Percentiles rank a stretch among this genome's conserved stretches.
Conservation (phyloP, 2,888 invertebrate genomes). For the Netelia fuscicornis region DNA sequence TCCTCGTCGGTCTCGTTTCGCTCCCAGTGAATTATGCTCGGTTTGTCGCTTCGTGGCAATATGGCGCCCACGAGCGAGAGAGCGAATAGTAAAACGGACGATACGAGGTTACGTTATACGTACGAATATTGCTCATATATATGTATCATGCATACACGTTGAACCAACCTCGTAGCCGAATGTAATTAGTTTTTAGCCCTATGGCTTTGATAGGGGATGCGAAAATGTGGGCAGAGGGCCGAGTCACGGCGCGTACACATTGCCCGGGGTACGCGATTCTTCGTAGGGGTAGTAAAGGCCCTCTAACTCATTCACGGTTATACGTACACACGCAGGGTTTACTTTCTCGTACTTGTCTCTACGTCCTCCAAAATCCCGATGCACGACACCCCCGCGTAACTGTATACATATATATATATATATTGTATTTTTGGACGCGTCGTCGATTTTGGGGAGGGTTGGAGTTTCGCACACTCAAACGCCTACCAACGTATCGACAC, state of each 20-base stretch:
- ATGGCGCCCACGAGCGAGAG: constrained; percentile 72
- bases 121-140: neutral
- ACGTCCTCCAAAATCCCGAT: constrained; percentile 56
- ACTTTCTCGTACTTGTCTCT: constrained; percentile 59
- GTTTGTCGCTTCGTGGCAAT: constrained; percentile 78
- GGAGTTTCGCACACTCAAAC: constrained; percentile 67
- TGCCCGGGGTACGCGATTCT: constrained; percentile 70
- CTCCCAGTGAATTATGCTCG: constrained; percentile 43
- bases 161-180: constrained; percentile 78
- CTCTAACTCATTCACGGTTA: constrained; percentile 55
- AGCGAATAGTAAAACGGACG: constrained; percentile 60
- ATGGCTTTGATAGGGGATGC: constrained; percentile 80
- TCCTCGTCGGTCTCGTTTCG: constrained; percentile 34
- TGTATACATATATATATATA: constrained; percentile 2
- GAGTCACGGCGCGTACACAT: constrained; percentile 69
- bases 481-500: constrained; percentile 38
- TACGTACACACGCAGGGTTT: constrained; percentile 39
- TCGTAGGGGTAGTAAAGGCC: constrained; percentile 48
- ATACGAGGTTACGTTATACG: constrained; percentile 23
- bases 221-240: constrained; percentile 68
- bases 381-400: constrained; percentile 45
- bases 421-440: constrained; percentile 55
- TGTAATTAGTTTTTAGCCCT: constrained; percentile 83
- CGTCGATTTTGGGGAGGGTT: constrained; percentile 59
- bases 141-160: constrained; percentile 61